Conservation (phyloP, 2,888 invertebrate species). For the Drosophila koepferae region DNA sequence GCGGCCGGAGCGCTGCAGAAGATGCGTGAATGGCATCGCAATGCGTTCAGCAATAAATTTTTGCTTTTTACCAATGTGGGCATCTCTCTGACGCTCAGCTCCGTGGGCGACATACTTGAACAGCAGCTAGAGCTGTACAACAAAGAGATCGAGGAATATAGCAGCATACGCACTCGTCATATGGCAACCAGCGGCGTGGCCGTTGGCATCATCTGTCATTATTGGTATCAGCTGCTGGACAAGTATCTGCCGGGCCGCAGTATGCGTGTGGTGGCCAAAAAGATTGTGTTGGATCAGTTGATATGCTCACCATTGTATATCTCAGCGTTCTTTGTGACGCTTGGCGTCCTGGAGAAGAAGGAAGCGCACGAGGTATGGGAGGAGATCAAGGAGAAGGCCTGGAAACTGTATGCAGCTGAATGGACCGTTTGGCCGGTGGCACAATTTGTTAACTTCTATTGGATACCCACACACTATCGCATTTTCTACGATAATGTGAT, state of each 20-base stretch:
- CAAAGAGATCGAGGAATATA: slow-evolving; percentile 87
- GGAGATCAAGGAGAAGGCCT: slow-evolving; percentile 91
- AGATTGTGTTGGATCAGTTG: slow-evolving; percentile 93
- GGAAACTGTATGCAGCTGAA: slow-evolving; percentile 92
- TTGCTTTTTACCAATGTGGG: slow-evolving; percentile 92
- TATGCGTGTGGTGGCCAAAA: slow-evolving; percentile 89
- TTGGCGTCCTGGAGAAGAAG: slow-evolving; percentile 90
- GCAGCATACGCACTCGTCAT: slow-evolving; percentile 88
- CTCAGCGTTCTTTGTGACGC: slow-evolving; percentile 90
- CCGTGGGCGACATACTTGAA: slow-evolving; percentile 91
- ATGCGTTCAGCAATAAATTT: slow-evolving; percentile 88
- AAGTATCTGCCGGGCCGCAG: slow-evolving; percentile 89
- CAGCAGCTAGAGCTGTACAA: slow-evolving; percentile 91
- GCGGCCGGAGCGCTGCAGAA: slow-evolving; percentile 44
- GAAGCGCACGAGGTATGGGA: slow-evolving; percentile 87
- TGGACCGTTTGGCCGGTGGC: slow-evolving; percentile 97
- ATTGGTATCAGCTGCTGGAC: slow-evolving; percentile 94
- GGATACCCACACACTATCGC: slow-evolving; percentile 92
- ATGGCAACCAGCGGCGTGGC: slow-evolving; percentile 92
- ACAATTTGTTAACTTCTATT: slow-evolving; percentile 96
- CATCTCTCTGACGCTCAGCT: slow-evolving; percentile 91
- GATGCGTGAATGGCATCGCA: slow-evolving; percentile 77
- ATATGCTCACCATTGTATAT: slow-evolving; percentile 94
- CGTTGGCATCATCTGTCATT: slow-evolving; percentile 93
- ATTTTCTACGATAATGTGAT: slow-evolving; percentile 95